Evolutionary conservation across 2,888 invertebrate species (phyloP).

Genomic region (Camponotus fellah): DNA sequence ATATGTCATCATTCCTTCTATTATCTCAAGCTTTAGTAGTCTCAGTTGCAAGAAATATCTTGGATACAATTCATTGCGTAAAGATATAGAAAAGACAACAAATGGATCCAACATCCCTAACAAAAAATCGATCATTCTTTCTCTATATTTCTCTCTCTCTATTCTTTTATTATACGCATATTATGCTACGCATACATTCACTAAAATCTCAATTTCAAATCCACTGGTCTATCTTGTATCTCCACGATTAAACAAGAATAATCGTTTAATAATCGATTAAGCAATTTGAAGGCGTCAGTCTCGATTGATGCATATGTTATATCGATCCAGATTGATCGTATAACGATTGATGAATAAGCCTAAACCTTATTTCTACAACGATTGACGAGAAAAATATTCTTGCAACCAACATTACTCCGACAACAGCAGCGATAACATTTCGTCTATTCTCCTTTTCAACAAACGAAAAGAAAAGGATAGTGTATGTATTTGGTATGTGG

Average conservation of each 20-base stretch:
- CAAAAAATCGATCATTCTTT: neutral
- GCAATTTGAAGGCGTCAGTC: slow-evolving; percentile 36
- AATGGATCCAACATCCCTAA: slow-evolving; percentile 24
- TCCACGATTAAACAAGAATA: slow-evolving; percentile 28
- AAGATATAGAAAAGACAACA: neutral
- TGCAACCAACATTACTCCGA: slow-evolving; percentile 49
- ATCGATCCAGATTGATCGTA: slow-evolving; percentile 18
- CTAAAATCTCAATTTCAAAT: slow-evolving; percentile 6
- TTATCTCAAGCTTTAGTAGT: slow-evolving; percentile 21
- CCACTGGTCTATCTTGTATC: slow-evolving; percentile 1
- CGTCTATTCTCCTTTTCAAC: slow-evolving; percentile 13
- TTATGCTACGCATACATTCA: slow-evolving; percentile 9
- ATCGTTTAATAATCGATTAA: slow-evolving; percentile 29
- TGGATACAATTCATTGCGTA: neutral
- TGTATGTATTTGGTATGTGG: slow-evolving; percentile 20
- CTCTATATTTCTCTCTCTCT: neutral
- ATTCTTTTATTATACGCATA: neutral
- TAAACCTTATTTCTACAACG: slow-evolving; percentile 37
- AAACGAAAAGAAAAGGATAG: slow-evolving; percentile 9
- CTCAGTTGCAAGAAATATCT: slow-evolving; percentile 54
- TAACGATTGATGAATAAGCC: slow-evolving; percentile 15
- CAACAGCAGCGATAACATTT: slow-evolving; percentile 11
- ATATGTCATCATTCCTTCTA: neutral
- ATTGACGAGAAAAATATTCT: slow-evolving; percentile 49
- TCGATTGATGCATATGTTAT: slow-evolving; percentile 27